Conservation (phyloP, 1,140 invertebrate genomes). For the Diachasma alloeum region DNA sequence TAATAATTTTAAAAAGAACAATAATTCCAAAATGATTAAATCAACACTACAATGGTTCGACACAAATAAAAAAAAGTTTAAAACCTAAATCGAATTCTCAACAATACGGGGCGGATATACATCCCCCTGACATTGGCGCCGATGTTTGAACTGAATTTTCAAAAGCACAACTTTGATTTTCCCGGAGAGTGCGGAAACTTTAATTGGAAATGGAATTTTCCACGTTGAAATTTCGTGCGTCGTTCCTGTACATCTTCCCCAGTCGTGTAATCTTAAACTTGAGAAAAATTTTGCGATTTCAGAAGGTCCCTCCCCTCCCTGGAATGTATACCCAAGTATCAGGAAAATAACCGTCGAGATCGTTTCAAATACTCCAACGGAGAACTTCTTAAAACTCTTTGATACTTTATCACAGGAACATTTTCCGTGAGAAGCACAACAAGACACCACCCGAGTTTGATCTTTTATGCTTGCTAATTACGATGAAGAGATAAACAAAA, state of each 20-base stretch:
- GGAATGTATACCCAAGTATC: not conserved
- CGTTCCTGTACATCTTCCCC: not conserved
- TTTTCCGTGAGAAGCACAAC: not conserved
- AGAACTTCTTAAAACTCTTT: not conserved
- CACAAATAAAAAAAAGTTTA: too few species aligned
- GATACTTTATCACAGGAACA: not conserved
- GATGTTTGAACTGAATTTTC: not conserved
- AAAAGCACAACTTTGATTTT: conserved; percentile 10
- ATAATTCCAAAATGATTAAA: too few species aligned
- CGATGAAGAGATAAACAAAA: not conserved
- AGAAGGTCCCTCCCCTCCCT: not conserved
- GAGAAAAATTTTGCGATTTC: not conserved
- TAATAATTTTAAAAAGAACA: too few species aligned
- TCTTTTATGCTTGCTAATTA: not conserved
- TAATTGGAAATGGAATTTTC: conserved; percentile 29
- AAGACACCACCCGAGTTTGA: not conserved
- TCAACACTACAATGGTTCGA: too few species aligned
- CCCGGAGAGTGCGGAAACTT: conserved; percentile 5
- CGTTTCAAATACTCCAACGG: not conserved
- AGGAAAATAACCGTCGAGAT: not conserved
- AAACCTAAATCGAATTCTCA: too few species aligned
- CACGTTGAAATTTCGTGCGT: not conserved
- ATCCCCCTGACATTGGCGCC: not conserved
- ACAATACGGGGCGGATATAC: too few species aligned
- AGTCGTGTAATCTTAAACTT: not conserved